Percentiles rank a stretch among this genome's conserved stretches.
These are phyloP conservation scores for Baryphthengus martii DNA, from an alignment of 2,113 vertebrate genomes.

Conservation along the genomic window DNA sequence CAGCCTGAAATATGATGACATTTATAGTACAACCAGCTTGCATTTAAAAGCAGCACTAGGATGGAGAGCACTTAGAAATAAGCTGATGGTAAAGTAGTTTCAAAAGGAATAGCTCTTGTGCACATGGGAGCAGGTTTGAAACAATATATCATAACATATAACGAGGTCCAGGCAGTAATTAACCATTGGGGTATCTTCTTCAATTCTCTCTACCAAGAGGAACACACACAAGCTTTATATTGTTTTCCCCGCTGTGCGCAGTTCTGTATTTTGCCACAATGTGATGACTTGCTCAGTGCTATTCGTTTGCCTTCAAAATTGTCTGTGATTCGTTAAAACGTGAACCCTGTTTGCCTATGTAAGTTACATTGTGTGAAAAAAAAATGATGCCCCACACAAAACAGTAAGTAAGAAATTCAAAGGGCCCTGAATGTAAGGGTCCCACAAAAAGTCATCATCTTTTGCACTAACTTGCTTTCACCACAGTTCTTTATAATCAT, in stretches of 20 bases:
- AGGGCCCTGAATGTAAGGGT: not conserved
- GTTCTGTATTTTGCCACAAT: not conserved
- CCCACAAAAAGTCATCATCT: not conserved
- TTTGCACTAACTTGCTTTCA: not conserved
- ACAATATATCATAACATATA: not conserved
- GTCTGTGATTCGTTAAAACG: not conserved
- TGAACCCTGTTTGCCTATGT: not conserved
- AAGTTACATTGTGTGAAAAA: not conserved
- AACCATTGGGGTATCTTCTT: not conserved
- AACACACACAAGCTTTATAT: not conserved
- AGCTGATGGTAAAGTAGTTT: not conserved
- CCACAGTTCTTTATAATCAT: not conserved
- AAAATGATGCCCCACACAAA: not conserved
- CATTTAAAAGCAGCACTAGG: not conserved
- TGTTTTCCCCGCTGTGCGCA: not conserved
- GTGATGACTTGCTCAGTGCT: not conserved
- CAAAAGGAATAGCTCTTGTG: not conserved
- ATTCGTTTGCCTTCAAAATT: not conserved
- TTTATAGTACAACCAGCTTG: not conserved
- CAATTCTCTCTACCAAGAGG: not conserved
- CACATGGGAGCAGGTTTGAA: not conserved
- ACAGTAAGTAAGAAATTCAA: not conserved
- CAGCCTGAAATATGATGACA: not conserved
- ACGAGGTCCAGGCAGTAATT: not conserved
- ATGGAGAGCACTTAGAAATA: not conserved